A percentile compares a stretch with the other conserved stretches of the same genome.
Conservation (phyloP, 1,140 invertebrate species). For the Bombyx mandarina region DNA sequence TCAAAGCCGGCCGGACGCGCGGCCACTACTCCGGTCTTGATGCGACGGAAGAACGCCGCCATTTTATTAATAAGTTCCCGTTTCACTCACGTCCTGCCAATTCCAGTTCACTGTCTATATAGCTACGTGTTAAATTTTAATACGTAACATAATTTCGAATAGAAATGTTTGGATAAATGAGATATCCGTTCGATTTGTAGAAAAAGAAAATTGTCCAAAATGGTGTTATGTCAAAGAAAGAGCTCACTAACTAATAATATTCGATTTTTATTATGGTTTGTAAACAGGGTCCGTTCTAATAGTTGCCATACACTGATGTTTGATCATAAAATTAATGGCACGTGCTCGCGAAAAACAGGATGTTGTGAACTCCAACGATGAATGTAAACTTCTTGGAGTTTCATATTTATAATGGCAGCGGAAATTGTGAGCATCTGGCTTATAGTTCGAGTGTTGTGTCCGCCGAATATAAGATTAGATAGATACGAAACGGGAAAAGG, state of each 20-base stretch:
- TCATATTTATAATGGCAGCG: constrained; percentile 31
- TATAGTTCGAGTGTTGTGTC: constrained; percentile 9
- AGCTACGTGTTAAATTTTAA: no score
- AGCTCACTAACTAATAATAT: no score
- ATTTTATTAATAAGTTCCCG: constrained; percentile 65
- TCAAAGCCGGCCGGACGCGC: constrained; percentile 55
- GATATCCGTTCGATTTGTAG: no score
- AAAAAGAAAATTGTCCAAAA: background rate
- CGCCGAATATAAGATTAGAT: constrained; percentile 25
- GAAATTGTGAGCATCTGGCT: constrained; percentile 45
- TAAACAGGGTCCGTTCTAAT: no score
- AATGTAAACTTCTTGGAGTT: constrained; percentile 26
- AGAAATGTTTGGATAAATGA: no score
- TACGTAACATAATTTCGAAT: no score
- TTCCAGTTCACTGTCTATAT: constrained; percentile 15
- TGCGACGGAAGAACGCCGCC: constrained; percentile 49
- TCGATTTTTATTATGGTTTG: no score
- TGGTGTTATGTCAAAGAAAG: no score
- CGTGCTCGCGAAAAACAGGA: constrained; percentile 42
- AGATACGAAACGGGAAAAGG: constrained; percentile 36
- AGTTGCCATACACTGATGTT: constrained; percentile 1
- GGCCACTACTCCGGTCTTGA: constrained; percentile 32
- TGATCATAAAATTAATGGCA: constrained; percentile 31
- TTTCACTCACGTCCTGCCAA: constrained; percentile 53
- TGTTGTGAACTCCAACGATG: constrained; percentile 28